These are phyloP conservation scores for Leucoptera coffeella DNA, from an alignment of 2,888 invertebrate species.

Conservation along the genomic window DNA sequence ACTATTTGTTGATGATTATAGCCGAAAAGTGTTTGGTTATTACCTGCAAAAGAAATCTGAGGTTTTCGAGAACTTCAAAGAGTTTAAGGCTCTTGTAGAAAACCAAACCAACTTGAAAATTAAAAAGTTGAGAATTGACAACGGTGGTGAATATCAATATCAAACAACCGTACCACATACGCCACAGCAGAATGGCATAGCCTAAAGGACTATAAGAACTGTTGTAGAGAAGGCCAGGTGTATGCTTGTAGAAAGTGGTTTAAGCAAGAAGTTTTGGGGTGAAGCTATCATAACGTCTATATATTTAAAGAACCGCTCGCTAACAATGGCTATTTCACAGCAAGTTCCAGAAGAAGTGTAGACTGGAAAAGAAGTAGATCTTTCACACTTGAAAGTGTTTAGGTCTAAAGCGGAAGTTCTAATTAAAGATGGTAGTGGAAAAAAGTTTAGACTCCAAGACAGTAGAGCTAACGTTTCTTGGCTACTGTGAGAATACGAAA, in stretches of 20 bases:
- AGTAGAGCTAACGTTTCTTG: conserved; percentile 3
- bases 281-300: conserved; percentile 4
- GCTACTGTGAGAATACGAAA: conserved; percentile 3
- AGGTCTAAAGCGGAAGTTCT: conserved; percentile 3
- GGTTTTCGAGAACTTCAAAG: not conserved
- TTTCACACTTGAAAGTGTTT: conserved; percentile 4
- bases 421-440: conserved; percentile 1
- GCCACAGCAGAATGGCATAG: conserved; percentile 2
- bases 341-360: conserved; percentile 2
- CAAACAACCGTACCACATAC: conserved; percentile 1
- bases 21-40: conserved; percentile 2
- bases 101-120: not conserved
- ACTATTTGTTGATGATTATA: too few species aligned
- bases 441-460: conserved; percentile 2
- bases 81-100: conserved; percentile 1
- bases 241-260: conserved; percentile 1
- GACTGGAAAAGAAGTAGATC: conserved; percentile 2
- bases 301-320: conserved; percentile 3
- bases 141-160: conserved; percentile 1
- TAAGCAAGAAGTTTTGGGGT: conserved; percentile 3
- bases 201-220: conserved; percentile 1
- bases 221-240: conserved; percentile 1
- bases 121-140: not conserved
- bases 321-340: conserved; percentile 3
- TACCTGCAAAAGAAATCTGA: not conserved